A percentile compares a stretch with the other conserved stretches of the same genome.
Evolutionary conservation across 2,797 vertebrate genomes (phyloP).

Genomic region (Leontocebus nigricollis): DNA sequence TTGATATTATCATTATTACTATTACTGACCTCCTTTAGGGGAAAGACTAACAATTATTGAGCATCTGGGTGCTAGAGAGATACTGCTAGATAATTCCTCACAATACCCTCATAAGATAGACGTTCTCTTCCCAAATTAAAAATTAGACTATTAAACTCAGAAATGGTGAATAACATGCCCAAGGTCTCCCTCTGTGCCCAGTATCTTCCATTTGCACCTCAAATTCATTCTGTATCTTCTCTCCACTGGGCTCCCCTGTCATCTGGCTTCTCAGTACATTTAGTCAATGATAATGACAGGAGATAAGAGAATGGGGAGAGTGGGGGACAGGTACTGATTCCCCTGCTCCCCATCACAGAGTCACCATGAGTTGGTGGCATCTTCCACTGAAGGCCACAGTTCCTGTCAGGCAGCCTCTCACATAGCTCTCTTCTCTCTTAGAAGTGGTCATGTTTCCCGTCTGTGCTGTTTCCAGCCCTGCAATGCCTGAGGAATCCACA

Average conservation of each 20-base stretch:
- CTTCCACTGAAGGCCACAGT: background rate
- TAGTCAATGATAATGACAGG: background rate
- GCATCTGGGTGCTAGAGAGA: background rate
- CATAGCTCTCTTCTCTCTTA: background rate
- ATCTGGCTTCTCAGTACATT: background rate
- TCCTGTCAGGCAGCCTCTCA: background rate
- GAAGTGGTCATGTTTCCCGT: background rate
- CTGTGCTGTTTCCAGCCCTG: background rate
- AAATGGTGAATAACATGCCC: background rate
- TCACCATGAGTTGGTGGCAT: background rate
- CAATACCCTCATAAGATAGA: background rate
- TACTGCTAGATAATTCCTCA: background rate
- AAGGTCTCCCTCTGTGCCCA: background rate
- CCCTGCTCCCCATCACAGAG: background rate
- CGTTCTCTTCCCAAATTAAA: constrained; percentile 7
- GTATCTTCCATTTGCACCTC: background rate
- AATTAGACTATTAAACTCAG: background rate
- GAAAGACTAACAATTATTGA: background rate
- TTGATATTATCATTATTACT: background rate
- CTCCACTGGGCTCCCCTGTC: background rate
- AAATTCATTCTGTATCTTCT: background rate
- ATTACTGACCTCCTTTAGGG: background rate
- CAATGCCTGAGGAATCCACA: background rate
- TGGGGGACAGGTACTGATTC: background rate
- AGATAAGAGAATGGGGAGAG: background rate